Evolutionary conservation across 1,140 invertebrate genomes (phyloP).

Genomic region (Penaeus vannamei): DNA sequence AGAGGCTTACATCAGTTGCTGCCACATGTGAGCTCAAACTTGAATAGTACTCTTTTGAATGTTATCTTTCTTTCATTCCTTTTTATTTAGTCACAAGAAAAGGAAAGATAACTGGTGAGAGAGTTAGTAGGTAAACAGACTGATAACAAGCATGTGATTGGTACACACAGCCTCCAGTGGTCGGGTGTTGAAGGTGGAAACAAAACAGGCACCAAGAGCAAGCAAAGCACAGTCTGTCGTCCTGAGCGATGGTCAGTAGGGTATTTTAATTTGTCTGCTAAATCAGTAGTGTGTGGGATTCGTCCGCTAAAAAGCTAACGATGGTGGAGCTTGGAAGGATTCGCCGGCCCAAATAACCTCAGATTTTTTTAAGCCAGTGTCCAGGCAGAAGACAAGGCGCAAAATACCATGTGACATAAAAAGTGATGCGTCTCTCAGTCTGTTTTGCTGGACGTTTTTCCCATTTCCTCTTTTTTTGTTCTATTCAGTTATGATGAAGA

Average conservation of each 20-base stretch:
- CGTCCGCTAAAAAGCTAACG: slow-evolving; percentile 41
- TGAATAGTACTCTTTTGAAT: too few relatives aligned
- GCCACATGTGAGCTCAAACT: too few relatives aligned
- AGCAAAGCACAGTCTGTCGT: slow-evolving; percentile 66
- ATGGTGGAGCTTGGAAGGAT: slow-evolving; percentile 47
- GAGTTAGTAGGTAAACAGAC: background rate
- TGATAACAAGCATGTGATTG: slow-evolving; percentile 21
- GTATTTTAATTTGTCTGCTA: slow-evolving; percentile 44
- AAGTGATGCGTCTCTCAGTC: too few relatives aligned
- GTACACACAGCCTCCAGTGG: slow-evolving; percentile 51
- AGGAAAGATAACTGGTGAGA: background rate
- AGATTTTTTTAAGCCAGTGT: slow-evolving; percentile 4
- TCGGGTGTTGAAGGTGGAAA: slow-evolving; percentile 66
- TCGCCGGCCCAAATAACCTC: slow-evolving; percentile 25
- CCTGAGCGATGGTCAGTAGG: slow-evolving; percentile 67
- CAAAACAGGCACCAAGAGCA: slow-evolving; percentile 63
- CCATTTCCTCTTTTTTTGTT: too few relatives aligned
- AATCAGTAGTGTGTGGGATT: slow-evolving; percentile 55
- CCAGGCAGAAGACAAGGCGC: background rate
- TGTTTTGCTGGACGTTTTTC: too few relatives aligned
- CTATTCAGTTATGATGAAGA: too few relatives aligned
- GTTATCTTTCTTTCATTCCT: too few relatives aligned
- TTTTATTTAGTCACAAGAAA: too few relatives aligned
- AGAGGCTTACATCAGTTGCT: too few relatives aligned
- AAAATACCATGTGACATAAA: too few relatives aligned